phyloP scores from a whole-genome alignment of 2,888 invertebrate genomes.

The Micropterix aruncella region DNA sequence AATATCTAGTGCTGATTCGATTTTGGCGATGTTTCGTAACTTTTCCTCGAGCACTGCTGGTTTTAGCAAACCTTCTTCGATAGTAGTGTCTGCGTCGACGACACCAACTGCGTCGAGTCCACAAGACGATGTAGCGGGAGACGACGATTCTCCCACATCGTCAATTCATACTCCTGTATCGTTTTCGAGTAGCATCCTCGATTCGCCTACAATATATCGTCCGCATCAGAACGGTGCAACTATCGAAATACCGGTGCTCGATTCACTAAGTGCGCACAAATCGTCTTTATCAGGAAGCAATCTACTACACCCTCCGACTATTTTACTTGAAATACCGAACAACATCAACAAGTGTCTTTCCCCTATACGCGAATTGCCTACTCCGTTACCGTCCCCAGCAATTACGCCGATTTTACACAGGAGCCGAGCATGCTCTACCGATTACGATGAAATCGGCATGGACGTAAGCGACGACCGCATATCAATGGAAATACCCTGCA shows the following conservation, averaged over 20 bases:
- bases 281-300: constrained; percentile 40
- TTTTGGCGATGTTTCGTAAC: constrained; percentile 64
- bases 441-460: constrained; percentile 26
- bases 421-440: constrained; percentile 24
- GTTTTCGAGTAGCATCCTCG: constrained; percentile 39
- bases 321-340: constrained; percentile 63
- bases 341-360: constrained; percentile 64
- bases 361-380: constrained; percentile 65
- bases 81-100: constrained; percentile 50
- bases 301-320: constrained; percentile 57
- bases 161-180: constrained; percentile 48
- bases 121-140: constrained; percentile 55
- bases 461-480: constrained; percentile 31
- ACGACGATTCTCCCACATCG: constrained; percentile 59
- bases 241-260: constrained; percentile 45
- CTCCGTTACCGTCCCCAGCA: constrained; percentile 51
- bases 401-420: constrained; percentile 50
- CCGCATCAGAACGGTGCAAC: constrained; percentile 21
- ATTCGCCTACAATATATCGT: constrained; percentile 39
- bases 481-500: constrained; percentile 26
- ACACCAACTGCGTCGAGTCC: constrained; percentile 63
- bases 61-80: constrained; percentile 43
- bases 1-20: constrained; percentile 66
- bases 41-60: constrained; percentile 51
- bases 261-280: constrained; percentile 53